Percentiles rank a stretch among this genome's conserved stretches.
Conservation (phyloP, 2,113 vertebrate species). For the Epinephelus lanceolatus region DNA sequence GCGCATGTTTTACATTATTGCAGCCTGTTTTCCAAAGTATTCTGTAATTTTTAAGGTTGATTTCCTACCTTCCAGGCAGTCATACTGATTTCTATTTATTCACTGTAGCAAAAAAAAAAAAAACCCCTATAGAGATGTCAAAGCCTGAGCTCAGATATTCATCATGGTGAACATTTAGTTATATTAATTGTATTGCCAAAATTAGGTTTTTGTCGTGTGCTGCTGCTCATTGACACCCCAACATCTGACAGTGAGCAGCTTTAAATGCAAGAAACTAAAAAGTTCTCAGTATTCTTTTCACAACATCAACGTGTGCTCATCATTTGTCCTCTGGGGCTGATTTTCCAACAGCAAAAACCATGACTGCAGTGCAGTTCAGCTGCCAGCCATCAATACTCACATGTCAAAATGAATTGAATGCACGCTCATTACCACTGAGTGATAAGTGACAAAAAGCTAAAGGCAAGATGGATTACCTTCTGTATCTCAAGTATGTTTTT, state of each 20-base stretch:
- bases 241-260: not conserved
- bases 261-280: not conserved
- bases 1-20: slow-evolving; percentile 20
- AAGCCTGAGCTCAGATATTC: not conserved
- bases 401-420: slow-evolving; percentile 8
- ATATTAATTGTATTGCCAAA: not conserved
- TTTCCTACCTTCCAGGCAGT: slow-evolving; percentile 7
- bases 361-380: not conserved
- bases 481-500: not conserved
- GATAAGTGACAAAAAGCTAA: slow-evolving; percentile 7
- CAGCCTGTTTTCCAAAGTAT: not conserved
- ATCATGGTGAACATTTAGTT: not conserved
- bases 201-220: not conserved
- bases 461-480: slow-evolving; percentile 10
- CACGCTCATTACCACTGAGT: slow-evolving; percentile 10
- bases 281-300: not conserved
- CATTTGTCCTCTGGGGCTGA: not conserved
- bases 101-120: not conserved
- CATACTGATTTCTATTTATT: slow-evolving; percentile 6
- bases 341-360: not conserved
- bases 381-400: not conserved
- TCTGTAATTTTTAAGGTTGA: not conserved
- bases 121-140: not conserved
- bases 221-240: not conserved
- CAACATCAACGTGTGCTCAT: not conserved